A percentile compares a stretch with the other conserved stretches of the same genome.
These are phyloP conservation scores for Agonopterix alstromeriana DNA, from an alignment of 2,888 invertebrate species.

Conservation along the genomic window DNA sequence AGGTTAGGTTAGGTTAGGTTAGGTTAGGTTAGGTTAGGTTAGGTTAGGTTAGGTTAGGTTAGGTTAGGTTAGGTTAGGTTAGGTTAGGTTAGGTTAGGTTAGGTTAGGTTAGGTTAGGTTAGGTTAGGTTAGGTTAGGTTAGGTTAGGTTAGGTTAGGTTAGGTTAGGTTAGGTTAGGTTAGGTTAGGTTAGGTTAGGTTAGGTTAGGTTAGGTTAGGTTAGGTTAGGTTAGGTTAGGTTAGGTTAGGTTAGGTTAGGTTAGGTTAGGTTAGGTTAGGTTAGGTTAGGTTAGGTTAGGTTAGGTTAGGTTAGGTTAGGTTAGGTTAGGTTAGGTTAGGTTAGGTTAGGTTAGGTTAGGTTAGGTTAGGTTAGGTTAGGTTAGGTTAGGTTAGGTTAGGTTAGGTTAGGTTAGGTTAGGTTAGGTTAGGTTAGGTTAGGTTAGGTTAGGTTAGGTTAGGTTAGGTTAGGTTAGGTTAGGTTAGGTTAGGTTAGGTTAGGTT, in stretches of 20 bases:
- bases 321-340: slow-evolving; percentile 13
- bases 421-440: slow-evolving; percentile 15
- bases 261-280: slow-evolving; percentile 16
- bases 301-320: slow-evolving; percentile 12
- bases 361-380: slow-evolving; percentile 6
- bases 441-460: slow-evolving; percentile 14
- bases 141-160: too few relatives aligned
- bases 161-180: slow-evolving; percentile 12
- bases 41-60: slow-evolving; percentile 16
- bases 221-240: too few relatives aligned
- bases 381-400: slow-evolving; percentile 5
- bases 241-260: too few relatives aligned
- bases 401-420: too few relatives aligned
- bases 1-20: slow-evolving; percentile 13
- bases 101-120: slow-evolving; percentile 18
- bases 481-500: slow-evolving; percentile 10
- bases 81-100: slow-evolving; percentile 15
- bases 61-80: too few relatives aligned
- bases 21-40: slow-evolving; percentile 19
- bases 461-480: slow-evolving; percentile 13
- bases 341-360: slow-evolving; percentile 14
- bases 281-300: slow-evolving; percentile 17
- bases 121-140: slow-evolving; percentile 16
- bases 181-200: slow-evolving; percentile 12
- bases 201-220: slow-evolving; percentile 10